Percentiles rank a stretch among this genome's conserved stretches.
phyloP scores from a whole-genome alignment of 1,140 invertebrate species.

The Philopotamus ludificatus region DNA sequence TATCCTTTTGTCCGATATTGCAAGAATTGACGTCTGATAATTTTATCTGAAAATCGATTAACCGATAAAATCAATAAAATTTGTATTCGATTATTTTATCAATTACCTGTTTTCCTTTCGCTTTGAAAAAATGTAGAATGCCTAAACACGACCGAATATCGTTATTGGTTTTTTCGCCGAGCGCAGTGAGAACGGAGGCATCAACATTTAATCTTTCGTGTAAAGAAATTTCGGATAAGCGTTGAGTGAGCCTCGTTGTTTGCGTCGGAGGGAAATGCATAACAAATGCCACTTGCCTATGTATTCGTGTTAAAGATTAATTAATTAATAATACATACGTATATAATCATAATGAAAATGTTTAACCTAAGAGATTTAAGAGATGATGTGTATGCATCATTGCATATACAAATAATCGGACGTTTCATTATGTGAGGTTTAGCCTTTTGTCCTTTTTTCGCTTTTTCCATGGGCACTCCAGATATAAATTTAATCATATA shows the following conservation, averaged over 20 bases:
- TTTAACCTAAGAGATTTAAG: slow-evolving; percentile 63
- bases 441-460: slow-evolving; percentile 57
- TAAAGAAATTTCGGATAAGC: slow-evolving; percentile 67
- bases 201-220: slow-evolving; percentile 73
- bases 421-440: slow-evolving; percentile 63
- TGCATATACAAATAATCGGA: slow-evolving; percentile 96
- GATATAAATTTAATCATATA: slow-evolving; percentile 79
- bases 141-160: slow-evolving; percentile 89
- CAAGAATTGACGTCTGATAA: slow-evolving; percentile 66
- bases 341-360: background rate
- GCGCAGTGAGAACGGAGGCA: slow-evolving; percentile 64
- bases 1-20: slow-evolving; percentile 82
- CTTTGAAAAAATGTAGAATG: slow-evolving; percentile 74
- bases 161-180: slow-evolving; percentile 80
- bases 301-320: background rate
- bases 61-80: background rate
- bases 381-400: slow-evolving; percentile 87
- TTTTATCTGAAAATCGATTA: too few relatives aligned
- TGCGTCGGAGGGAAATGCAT: slow-evolving; percentile 71
- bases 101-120: slow-evolving; percentile 35
- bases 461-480: slow-evolving; percentile 56
- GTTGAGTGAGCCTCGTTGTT: slow-evolving; percentile 61
- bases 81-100: background rate
- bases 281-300: slow-evolving; percentile 70
- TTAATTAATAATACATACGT: background rate